These are phyloP conservation scores for Acanthurus tractus DNA, from an alignment of 2,797 vertebrate species.

Conservation along the genomic window DNA sequence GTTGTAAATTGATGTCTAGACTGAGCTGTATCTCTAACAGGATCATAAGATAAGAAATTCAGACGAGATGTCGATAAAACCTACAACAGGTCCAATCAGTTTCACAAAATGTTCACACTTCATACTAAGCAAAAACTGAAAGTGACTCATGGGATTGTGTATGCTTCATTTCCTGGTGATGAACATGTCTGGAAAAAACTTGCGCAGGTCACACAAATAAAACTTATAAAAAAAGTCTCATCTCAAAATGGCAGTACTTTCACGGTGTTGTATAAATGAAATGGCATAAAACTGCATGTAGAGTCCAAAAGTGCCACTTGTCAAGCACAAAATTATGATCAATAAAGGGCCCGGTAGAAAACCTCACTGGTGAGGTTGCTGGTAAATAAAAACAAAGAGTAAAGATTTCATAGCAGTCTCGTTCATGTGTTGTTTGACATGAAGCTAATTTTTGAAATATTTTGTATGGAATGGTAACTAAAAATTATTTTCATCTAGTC, in stretches of 20 bases:
- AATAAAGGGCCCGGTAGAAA: too few species aligned
- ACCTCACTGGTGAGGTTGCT: too few species aligned
- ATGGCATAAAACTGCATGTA: neutral
- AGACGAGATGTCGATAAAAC: neutral
- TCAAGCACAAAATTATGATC: too few species aligned
- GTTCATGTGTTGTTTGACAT: too few species aligned
- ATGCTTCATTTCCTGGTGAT: constrained; percentile 6
- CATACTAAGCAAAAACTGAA: constrained; percentile 3
- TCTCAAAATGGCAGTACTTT: neutral
- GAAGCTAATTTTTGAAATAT: too few species aligned
- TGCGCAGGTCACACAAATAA: neutral
- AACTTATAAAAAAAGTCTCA: neutral
- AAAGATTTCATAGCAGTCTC: too few species aligned
- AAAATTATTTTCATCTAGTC: too few species aligned
- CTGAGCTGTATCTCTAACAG: neutral
- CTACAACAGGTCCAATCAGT: neutral
- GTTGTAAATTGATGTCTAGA: neutral
- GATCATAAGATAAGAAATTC: constrained; percentile 10
- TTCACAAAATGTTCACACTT: neutral
- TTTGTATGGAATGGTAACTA: too few species aligned
- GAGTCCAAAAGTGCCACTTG: too few species aligned
- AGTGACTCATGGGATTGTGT: constrained; percentile 16
- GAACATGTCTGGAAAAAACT: constrained; percentile 17
- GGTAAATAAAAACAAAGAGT: too few species aligned
- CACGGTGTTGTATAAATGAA: neutral